These are phyloP conservation scores for Mimas tiliae DNA, from an alignment of 2,888 invertebrate species.

Conservation along the genomic window DNA sequence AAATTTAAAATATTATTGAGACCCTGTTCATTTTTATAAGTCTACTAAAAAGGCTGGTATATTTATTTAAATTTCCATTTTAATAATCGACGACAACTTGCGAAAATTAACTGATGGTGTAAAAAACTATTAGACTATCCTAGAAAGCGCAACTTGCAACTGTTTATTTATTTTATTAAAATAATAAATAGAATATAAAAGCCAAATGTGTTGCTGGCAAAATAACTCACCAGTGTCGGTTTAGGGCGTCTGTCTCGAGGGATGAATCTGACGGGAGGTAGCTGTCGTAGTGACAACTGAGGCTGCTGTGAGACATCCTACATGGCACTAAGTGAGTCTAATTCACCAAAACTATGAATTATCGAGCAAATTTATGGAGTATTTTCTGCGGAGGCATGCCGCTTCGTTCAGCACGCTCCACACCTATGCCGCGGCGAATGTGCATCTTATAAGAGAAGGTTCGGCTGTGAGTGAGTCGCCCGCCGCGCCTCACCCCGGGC, in stretches of 20 bases:
- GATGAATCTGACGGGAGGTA: conserved; percentile 81
- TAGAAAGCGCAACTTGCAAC: no score
- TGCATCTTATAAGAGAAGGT: conserved; percentile 83
- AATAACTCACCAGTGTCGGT: conserved; percentile 77
- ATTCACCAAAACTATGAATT: conserved; percentile 63
- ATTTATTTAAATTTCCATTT: background rate
- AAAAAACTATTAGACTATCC: background rate
- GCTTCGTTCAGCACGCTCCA: conserved; percentile 73
- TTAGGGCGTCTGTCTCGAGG: conserved; percentile 80
- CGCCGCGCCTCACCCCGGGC: conserved; percentile 83
- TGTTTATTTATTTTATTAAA: no score
- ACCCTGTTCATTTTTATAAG: no score
- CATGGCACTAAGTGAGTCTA: conserved; percentile 76
- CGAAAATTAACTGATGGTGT: background rate
- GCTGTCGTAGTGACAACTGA: conserved; percentile 81
- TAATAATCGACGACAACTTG: background rate
- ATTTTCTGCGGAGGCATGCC: conserved; percentile 74
- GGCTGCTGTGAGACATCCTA: conserved; percentile 84
- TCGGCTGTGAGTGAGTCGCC: conserved; percentile 74
- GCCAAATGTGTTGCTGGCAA: background rate
- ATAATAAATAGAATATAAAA: background rate
- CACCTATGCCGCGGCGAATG: conserved; percentile 79
- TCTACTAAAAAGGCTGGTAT: background rate
- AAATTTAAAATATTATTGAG: no score
- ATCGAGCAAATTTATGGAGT: conserved; percentile 59